Percentiles rank a stretch among this genome's conserved stretches.
Evolutionary conservation across 2,113 vertebrate genomes (phyloP).

Genomic region (Entosphenus tridentatus): DNA sequence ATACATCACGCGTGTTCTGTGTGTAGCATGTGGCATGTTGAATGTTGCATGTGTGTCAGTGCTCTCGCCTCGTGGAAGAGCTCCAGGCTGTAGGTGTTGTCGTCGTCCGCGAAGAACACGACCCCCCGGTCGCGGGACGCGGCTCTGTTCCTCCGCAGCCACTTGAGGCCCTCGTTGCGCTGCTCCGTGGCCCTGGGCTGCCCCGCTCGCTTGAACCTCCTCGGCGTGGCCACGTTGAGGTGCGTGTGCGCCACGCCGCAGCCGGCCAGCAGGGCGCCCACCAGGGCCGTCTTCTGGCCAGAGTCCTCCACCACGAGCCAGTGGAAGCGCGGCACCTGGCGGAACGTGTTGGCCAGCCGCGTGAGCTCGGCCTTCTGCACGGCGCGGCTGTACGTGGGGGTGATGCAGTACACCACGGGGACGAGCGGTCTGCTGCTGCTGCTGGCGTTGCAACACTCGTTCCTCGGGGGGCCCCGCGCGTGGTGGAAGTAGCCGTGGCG

Average conservation of each 20-base stretch:
- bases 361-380: conserved; percentile 94
- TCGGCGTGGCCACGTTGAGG: conserved; percentile 65
- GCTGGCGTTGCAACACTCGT: neutral
- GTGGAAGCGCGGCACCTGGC: conserved; percentile 68
- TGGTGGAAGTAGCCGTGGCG: conserved; percentile 2
- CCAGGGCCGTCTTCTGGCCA: conserved; percentile 46
- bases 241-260: conserved; percentile 61
- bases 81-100: conserved; percentile 97
- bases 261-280: conserved; percentile 45
- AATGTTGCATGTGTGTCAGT: no score
- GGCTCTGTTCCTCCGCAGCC: conserved; percentile 28
- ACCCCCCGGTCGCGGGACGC: conserved; percentile 45
- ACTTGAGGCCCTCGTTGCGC: conserved; percentile 61
- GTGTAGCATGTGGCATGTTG: no score
- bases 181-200: conserved; percentile 84
- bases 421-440: conserved; percentile 11
- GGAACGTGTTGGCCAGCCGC: conserved; percentile 64
- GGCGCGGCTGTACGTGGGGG: conserved; percentile 70
- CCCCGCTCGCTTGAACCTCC: conserved; percentile 63
- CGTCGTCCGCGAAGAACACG: conserved; percentile 91
- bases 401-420: conserved; percentile 73
- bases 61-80: conserved; percentile 56
- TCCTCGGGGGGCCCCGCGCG: conserved; percentile 7
- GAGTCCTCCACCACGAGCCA: conserved; percentile 89
- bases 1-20: no score